Evolutionary conservation across 2,888 invertebrate species (phyloP).

Genomic region (Parnassius orleans): DNA sequence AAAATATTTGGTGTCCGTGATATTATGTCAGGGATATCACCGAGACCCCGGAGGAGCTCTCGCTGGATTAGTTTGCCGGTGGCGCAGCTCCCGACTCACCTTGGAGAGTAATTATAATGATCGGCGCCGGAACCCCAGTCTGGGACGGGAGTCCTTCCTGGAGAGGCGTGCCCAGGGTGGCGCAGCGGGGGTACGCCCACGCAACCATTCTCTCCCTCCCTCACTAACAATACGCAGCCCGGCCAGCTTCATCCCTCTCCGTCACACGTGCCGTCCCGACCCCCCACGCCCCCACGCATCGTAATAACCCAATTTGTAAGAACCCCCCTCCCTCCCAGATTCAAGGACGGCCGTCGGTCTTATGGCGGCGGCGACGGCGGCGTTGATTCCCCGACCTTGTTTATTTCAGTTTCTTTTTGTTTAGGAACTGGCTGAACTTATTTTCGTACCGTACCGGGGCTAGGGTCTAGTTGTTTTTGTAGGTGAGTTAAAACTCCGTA

Average conservation of each 20-base stretch:
- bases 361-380: constrained; percentile 79
- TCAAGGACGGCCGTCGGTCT: constrained; percentile 82
- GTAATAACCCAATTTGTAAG: constrained; percentile 82
- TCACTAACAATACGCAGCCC: constrained; percentile 32
- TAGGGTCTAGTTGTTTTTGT: constrained; percentile 59
- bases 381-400: constrained; percentile 81
- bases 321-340: constrained; percentile 66
- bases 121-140: constrained; percentile 76
- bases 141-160: constrained; percentile 75
- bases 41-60: constrained; percentile 63
- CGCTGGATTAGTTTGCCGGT: constrained; percentile 67
- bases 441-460: constrained; percentile 67
- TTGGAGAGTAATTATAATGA: constrained; percentile 81
- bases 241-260: constrained; percentile 40
- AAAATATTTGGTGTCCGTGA: constrained; percentile 63
- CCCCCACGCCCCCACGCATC: constrained; percentile 70
- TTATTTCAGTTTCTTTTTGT: constrained; percentile 81
- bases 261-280: constrained; percentile 61
- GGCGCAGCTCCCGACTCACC: constrained; percentile 72
- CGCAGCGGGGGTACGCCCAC: constrained; percentile 74
- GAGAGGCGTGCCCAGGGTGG: constrained; percentile 77
- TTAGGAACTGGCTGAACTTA: constrained; percentile 77
- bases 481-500: constrained; percentile 45
- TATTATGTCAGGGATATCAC: constrained; percentile 64
- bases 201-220: constrained; percentile 53